Percentiles rank a stretch among this genome's conserved stretches.
phyloP scores from a whole-genome alignment of 1,140 invertebrate genomes.

The Gryon sp. region DNA sequence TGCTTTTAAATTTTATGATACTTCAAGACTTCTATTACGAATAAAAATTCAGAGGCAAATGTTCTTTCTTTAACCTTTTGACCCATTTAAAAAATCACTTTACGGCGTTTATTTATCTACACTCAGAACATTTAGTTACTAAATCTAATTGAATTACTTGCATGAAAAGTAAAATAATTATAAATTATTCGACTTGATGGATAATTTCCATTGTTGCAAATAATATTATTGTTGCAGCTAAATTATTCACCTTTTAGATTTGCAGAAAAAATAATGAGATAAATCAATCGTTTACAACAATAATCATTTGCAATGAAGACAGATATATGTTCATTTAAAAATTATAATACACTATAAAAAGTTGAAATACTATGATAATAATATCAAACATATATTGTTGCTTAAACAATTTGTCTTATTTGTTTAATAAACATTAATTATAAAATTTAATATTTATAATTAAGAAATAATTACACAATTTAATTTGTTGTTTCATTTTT shows the following conservation, averaged over 20 bases:
- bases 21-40: not conserved
- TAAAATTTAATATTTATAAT: not conserved
- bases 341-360: no score
- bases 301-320: no score
- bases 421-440: no score
- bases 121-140: not conserved
- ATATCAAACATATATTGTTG: no score
- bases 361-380: no score
- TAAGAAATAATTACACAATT: constrained; percentile 26
- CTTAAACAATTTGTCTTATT: no score
- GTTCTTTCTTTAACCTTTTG: constrained; percentile 2
- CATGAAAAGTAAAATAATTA: not conserved
- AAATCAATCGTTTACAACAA: no score
- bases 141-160: not conserved
- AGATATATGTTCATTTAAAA: no score
- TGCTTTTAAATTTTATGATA: not conserved
- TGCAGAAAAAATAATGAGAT: no score
- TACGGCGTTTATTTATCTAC: not conserved
- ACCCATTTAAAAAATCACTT: constrained; percentile 13
- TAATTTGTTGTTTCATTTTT: no score
- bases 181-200: not conserved
- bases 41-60: not conserved
- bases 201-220: not conserved
- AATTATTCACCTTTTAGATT: no score
- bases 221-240: not conserved